Evolutionary conservation across 1,140 invertebrate species (phyloP).

Genomic region (Drosophila rhopaloa): DNA sequence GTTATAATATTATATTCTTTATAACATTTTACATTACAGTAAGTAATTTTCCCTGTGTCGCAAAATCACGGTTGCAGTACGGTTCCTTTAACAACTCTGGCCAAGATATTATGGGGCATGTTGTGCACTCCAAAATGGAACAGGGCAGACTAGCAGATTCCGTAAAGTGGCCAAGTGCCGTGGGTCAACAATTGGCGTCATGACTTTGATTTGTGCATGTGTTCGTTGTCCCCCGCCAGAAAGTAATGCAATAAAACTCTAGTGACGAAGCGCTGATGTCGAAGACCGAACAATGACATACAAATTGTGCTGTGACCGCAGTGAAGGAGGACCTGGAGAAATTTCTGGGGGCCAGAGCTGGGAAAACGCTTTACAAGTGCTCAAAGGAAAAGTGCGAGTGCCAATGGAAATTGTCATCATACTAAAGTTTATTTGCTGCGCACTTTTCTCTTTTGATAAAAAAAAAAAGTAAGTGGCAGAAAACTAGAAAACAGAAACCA

Average conservation of each 20-base stretch:
- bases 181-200: slow-evolving; percentile 68
- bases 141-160: slow-evolving; percentile 21
- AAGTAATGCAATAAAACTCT: slow-evolving; percentile 68
- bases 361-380: slow-evolving; percentile 32
- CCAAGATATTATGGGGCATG: slow-evolving; percentile 41
- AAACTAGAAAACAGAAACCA: slow-evolving; percentile 16
- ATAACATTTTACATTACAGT: too few species aligned
- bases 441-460: slow-evolving; percentile 34
- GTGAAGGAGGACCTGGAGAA: slow-evolving; percentile 12
- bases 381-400: slow-evolving; percentile 42
- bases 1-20: background rate
- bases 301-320: slow-evolving; percentile 73
- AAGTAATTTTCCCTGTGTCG: slow-evolving; percentile 10
- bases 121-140: slow-evolving; percentile 10
- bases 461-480: slow-evolving; percentile 27
- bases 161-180: slow-evolving; percentile 59
- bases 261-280: slow-evolving; percentile 37
- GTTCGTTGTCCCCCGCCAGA: slow-evolving; percentile 37
- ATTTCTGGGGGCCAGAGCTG: slow-evolving; percentile 7
- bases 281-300: slow-evolving; percentile 59
- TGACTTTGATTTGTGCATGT: slow-evolving; percentile 76
- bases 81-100: slow-evolving; percentile 37
- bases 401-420: slow-evolving; percentile 57
- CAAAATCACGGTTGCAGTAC: slow-evolving; percentile 37
- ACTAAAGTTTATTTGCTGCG: slow-evolving; percentile 62